Conservation (phyloP, 2,888 invertebrate genomes). For the Meliscaeva auricollis region DNA sequence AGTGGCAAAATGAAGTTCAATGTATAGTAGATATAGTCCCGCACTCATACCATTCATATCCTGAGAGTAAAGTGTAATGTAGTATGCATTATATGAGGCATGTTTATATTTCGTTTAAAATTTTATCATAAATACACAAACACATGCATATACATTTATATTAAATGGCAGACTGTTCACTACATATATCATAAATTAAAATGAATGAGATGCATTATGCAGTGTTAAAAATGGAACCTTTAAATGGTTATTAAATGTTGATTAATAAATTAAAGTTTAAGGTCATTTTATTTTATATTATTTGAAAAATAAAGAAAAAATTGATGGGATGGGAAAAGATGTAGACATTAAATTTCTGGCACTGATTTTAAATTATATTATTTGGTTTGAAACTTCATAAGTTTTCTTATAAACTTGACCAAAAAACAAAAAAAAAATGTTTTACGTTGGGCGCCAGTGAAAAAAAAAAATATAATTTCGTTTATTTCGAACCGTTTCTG, state of each 20-base stretch:
- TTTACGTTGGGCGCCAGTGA: too few relatives aligned
- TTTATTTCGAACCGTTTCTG: too few relatives aligned
- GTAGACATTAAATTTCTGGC: background rate
- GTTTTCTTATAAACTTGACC: too few relatives aligned
- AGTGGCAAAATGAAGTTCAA: conserved; percentile 68
- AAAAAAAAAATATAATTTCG: too few relatives aligned
- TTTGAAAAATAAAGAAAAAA: background rate
- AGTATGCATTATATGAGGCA: conserved; percentile 5
- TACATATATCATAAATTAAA: conserved; percentile 53
- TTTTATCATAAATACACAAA: conserved; percentile 64
- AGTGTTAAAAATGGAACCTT: conserved; percentile 23
- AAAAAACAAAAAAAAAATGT: too few relatives aligned
- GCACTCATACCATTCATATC: background rate
- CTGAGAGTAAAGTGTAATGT: background rate
- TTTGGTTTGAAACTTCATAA: too few relatives aligned
- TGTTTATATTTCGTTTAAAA: conserved; percentile 60
- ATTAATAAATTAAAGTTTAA: conserved; percentile 1
- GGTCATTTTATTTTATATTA: background rate
- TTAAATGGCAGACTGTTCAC: conserved; percentile 10
- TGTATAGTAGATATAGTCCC: conserved; percentile 11
- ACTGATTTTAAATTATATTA: background rate
- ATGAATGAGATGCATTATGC: conserved; percentile 57
- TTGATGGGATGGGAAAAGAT: background rate
- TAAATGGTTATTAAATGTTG: conserved; percentile 38
- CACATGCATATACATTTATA: background rate